Evolutionary conservation across 2,888 invertebrate species (phyloP).

Genomic region (Sialis fuliginosa): DNA sequence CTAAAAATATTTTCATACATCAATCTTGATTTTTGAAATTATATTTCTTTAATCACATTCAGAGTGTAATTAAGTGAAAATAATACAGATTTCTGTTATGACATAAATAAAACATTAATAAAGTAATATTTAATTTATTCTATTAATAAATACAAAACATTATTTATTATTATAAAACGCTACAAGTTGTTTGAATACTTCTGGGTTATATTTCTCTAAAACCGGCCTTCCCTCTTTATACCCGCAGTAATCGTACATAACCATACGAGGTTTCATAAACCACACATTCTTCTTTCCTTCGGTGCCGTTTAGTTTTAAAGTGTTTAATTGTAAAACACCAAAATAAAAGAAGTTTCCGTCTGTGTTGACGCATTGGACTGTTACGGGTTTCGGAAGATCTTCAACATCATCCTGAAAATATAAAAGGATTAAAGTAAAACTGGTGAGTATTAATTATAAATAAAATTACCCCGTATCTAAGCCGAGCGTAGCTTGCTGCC

Average conservation of each 20-base stretch:
- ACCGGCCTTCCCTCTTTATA: slow-evolving; percentile 46
- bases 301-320: slow-evolving; percentile 42
- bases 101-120: too few species aligned
- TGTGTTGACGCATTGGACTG: slow-evolving; percentile 67
- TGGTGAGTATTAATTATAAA: slow-evolving; percentile 3
- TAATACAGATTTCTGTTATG: too few species aligned
- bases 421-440: slow-evolving; percentile 6
- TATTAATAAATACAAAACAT: slow-evolving; percentile 6
- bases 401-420: slow-evolving; percentile 11
- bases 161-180: slow-evolving; percentile 59
- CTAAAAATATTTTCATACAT: too few species aligned
- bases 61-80: too few species aligned
- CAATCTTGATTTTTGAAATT: too few species aligned
- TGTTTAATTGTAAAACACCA: slow-evolving; percentile 69
- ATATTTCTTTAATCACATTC: too few species aligned
- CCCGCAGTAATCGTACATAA: slow-evolving; percentile 44
- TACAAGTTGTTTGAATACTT: slow-evolving; percentile 57
- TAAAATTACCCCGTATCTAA: slow-evolving; percentile 48
- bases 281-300: slow-evolving; percentile 57
- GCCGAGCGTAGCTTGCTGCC: slow-evolving; percentile 60
- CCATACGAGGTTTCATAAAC: slow-evolving; percentile 48
- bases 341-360: slow-evolving; percentile 65
- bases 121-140: too few species aligned
- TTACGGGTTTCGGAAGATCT: slow-evolving; percentile 56
- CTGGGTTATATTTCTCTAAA: slow-evolving; percentile 57